phyloP scores from a whole-genome alignment of 2,113 vertebrate species.

The Lipophrys pholis region DNA sequence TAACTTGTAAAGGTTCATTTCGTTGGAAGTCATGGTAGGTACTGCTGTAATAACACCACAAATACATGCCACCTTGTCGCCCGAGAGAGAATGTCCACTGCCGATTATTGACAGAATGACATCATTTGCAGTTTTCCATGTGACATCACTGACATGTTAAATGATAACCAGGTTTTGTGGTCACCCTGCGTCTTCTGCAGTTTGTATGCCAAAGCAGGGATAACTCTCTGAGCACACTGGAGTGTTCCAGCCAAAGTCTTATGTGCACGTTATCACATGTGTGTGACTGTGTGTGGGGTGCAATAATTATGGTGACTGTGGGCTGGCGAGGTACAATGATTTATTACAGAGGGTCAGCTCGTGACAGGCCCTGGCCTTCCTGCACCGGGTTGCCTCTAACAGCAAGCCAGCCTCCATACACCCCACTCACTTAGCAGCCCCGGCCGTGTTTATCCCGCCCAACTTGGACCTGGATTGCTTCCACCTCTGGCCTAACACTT shows the following conservation, averaged over 20 bases:
- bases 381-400: conserved; percentile 65
- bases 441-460: conserved; percentile 65
- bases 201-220: no score
- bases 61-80: neutral
- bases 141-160: no score
- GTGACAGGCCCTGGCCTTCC: conserved; percentile 72
- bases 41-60: neutral
- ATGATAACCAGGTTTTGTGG: no score
- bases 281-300: conserved; percentile 43
- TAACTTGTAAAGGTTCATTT: conserved; percentile 26
- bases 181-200: no score
- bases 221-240: no score
- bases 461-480: conserved; percentile 60
- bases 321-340: conserved; percentile 74
- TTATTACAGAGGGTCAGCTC: conserved; percentile 80
- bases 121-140: no score
- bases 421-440: conserved; percentile 77
- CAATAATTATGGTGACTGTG: conserved; percentile 71
- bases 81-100: neutral
- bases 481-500: conserved; percentile 60
- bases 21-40: neutral
- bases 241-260: no score
- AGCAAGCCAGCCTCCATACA: conserved; percentile 74
- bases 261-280: neutral
- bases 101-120: neutral